These are phyloP conservation scores for Lepilemur septentrionalis DNA, from an alignment of 2,797 vertebrate species.

Conservation along the genomic window DNA sequence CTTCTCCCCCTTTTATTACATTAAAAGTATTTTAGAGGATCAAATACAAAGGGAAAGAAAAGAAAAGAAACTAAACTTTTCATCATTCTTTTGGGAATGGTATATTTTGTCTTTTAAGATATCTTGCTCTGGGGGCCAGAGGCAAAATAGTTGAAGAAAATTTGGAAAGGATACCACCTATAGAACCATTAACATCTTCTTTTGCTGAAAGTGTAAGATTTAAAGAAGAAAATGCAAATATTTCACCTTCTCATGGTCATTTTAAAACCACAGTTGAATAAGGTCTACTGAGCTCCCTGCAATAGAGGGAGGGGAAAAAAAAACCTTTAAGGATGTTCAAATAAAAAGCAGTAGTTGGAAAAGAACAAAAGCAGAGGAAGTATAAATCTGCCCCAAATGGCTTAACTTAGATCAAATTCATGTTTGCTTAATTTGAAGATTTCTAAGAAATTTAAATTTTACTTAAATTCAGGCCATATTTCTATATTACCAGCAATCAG, in stretches of 20 bases:
- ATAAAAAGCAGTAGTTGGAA: not conserved
- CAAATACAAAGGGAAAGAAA: not conserved
- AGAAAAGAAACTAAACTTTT: not conserved
- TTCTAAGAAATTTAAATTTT: not conserved
- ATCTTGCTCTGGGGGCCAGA: not conserved
- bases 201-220: slow-evolving; percentile 56
- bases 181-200: slow-evolving; percentile 31
- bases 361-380: not conserved
- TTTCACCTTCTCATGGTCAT: slow-evolving; percentile 2
- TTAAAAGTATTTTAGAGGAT: slow-evolving; percentile 54
- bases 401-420: not conserved
- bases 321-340: not conserved
- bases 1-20: not conserved
- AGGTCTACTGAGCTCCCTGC: not conserved
- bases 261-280: slow-evolving; percentile 22
- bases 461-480: not conserved
- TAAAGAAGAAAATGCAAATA: slow-evolving; percentile 65
- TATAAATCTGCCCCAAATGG: not conserved
- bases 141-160: slow-evolving; percentile 8
- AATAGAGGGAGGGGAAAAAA: not conserved
- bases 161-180: not conserved
- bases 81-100: slow-evolving; percentile 36
- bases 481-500: not conserved
- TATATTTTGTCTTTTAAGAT: slow-evolving; percentile 33
- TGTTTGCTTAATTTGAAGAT: not conserved